Evolutionary conservation across 2,797 vertebrate genomes (phyloP).

Genomic region (Cryptoprocta ferox): DNA sequence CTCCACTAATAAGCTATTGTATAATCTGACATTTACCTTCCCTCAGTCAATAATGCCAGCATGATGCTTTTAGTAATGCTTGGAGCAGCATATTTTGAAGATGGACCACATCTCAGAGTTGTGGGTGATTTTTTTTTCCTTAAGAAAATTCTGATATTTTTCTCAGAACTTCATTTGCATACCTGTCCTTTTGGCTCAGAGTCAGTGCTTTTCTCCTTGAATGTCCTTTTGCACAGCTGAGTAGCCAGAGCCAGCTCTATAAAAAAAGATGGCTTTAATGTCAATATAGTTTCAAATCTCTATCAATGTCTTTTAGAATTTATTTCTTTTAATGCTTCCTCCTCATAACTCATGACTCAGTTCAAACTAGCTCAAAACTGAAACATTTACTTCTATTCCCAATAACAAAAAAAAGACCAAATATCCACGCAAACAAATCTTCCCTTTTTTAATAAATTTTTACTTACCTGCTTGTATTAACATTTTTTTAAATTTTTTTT

Average conservation of each 20-base stretch:
- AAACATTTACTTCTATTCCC: neutral
- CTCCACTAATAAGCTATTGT: neutral
- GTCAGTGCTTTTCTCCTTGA: conserved; percentile 25
- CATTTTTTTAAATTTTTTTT: too few species aligned
- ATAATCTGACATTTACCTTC: neutral
- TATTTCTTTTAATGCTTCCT: neutral
- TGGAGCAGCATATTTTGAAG: neutral
- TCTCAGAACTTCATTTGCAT: neutral
- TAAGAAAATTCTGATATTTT: neutral
- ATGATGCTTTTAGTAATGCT: neutral
- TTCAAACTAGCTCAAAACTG: conserved; percentile 28
- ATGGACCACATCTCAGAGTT: neutral
- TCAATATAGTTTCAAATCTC: neutral
- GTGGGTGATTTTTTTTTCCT: neutral
- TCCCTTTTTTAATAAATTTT: too few species aligned
- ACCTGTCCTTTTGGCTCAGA: neutral
- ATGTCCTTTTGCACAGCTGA: neutral
- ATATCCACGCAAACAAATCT: neutral
- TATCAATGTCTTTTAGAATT: neutral
- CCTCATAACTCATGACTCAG: neutral
- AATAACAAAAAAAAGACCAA: neutral
- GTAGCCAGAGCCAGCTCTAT: neutral
- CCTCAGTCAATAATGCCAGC: neutral
- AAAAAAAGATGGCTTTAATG: neutral
- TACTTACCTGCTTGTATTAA: too few species aligned